These are phyloP conservation scores for Vanessa atalanta DNA, from an alignment of 1,140 invertebrate species.

Conservation along the genomic window DNA sequence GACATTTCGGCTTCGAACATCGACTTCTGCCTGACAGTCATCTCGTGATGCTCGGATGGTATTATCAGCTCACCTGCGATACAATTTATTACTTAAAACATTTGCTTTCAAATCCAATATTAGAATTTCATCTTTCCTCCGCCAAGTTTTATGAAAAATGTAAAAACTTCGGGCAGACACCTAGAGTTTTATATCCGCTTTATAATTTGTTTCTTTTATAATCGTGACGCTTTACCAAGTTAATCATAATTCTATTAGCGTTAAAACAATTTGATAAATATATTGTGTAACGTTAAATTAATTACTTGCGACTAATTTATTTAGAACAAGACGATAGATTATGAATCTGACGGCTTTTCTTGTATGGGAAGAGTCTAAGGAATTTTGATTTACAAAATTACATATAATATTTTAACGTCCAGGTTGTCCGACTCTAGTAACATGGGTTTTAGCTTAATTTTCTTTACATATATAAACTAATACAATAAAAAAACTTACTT, in stretches of 20 bases:
- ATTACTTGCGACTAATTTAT: too few relatives aligned
- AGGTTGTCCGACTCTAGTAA: too few relatives aligned
- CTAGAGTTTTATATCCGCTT: conserved; percentile 75
- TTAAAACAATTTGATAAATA: conserved; percentile 19
- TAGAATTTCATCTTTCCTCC: conserved; percentile 74
- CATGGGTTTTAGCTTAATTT: too few relatives aligned
- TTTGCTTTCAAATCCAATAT: conserved; percentile 78
- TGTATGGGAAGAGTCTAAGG: too few relatives aligned
- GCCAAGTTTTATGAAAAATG: conserved; percentile 79
- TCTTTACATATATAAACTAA: too few relatives aligned
- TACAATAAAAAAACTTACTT: too few relatives aligned
- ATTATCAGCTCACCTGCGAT: conserved; percentile 90
- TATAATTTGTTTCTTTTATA: conserved; percentile 78
- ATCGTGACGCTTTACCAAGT: conserved; percentile 55
- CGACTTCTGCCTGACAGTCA: conserved; percentile 86
- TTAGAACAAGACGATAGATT: too few relatives aligned
- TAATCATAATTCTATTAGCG: conserved; percentile 44
- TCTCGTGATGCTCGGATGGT: conserved; percentile 89
- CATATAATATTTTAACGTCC: too few relatives aligned
- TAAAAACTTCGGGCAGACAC: conserved; percentile 76
- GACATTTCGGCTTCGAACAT: conserved; percentile 92
- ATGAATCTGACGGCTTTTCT: too few relatives aligned
- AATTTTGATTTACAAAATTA: too few relatives aligned
- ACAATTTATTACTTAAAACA: conserved; percentile 76
- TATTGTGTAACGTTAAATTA: too few relatives aligned